Conservation (phyloP, 2,113 vertebrate species). For the Clarias magur region DNA sequence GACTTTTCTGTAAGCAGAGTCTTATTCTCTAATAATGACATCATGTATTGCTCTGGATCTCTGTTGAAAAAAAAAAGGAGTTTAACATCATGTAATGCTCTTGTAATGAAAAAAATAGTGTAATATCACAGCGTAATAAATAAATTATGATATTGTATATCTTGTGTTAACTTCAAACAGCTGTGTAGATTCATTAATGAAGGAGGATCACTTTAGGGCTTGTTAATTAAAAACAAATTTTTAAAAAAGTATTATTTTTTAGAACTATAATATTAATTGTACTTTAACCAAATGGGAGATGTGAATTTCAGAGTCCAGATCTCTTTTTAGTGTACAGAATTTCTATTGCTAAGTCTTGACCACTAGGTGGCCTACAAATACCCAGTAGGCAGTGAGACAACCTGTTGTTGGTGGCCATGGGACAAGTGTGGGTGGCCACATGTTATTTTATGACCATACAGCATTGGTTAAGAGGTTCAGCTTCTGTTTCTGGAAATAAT, state of each 20-base stretch:
- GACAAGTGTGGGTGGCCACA: not conserved
- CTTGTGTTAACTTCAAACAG: not conserved
- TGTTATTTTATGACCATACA: constrained; percentile 27
- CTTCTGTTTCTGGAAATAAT: constrained; percentile 2
- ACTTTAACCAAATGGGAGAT: not conserved
- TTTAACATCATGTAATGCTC: not conserved
- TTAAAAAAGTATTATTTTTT: not conserved
- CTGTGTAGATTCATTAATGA: not conserved
- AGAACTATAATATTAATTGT: not conserved
- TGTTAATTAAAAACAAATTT: not conserved
- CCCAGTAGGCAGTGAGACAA: not conserved
- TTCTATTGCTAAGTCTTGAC: constrained; percentile 1
- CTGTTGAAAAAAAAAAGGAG: not conserved
- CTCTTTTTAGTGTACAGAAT: constrained; percentile 26
- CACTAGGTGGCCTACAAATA: constrained; percentile 50
- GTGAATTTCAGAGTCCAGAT: not conserved
- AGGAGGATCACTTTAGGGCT: not conserved
- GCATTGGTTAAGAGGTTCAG: constrained; percentile 17
- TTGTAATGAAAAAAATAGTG: not conserved
- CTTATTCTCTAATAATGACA: not conserved
- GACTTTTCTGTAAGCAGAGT: not conserved
- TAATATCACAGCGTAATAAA: not conserved
- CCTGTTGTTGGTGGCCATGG: not conserved
- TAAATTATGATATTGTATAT: not conserved
- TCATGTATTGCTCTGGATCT: not conserved